Evolutionary conservation across 92 coral and sea anemone genomes (phyloP).

Genomic region (Muricea muricata): DNA sequence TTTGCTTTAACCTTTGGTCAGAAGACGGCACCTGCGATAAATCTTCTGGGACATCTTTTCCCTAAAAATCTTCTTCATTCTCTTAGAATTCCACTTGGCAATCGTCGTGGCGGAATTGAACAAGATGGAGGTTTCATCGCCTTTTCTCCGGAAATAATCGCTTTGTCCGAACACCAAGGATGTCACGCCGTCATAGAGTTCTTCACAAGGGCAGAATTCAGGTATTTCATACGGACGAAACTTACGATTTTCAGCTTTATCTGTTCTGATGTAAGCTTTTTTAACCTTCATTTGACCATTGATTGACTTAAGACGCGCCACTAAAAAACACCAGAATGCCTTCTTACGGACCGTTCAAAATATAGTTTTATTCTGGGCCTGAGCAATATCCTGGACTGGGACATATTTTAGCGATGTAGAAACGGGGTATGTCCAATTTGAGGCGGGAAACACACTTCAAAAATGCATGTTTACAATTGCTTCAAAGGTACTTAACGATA

Average conservation of each 20-base stretch:
- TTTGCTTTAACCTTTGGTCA: too few relatives aligned
- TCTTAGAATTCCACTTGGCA: background rate
- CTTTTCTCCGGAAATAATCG: background rate
- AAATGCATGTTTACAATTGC: too few relatives aligned
- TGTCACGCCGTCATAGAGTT: background rate
- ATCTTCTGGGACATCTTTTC: background rate
- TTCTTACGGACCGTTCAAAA: too few relatives aligned
- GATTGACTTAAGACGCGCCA: background rate
- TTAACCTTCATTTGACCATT: slow-evolving; percentile 7
- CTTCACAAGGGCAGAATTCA: slow-evolving; percentile 31
- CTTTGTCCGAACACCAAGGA: slow-evolving; percentile 16
- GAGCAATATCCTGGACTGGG: too few relatives aligned
- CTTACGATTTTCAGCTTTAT: background rate
- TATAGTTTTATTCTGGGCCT: too few relatives aligned
- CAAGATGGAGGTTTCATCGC: background rate
- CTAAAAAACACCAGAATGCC: too few relatives aligned
- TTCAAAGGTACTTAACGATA: too few relatives aligned
- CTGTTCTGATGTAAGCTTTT: background rate
- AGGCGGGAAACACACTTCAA: too few relatives aligned
- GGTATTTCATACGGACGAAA: slow-evolving; percentile 19
- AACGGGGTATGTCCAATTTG: too few relatives aligned
- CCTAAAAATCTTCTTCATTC: background rate
- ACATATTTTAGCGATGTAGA: too few relatives aligned
- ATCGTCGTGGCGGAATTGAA: slow-evolving; percentile 1
- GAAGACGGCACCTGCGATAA: background rate